Conservation (phyloP, 2,113 vertebrate genomes). For the Oreamnos americanus region DNA sequence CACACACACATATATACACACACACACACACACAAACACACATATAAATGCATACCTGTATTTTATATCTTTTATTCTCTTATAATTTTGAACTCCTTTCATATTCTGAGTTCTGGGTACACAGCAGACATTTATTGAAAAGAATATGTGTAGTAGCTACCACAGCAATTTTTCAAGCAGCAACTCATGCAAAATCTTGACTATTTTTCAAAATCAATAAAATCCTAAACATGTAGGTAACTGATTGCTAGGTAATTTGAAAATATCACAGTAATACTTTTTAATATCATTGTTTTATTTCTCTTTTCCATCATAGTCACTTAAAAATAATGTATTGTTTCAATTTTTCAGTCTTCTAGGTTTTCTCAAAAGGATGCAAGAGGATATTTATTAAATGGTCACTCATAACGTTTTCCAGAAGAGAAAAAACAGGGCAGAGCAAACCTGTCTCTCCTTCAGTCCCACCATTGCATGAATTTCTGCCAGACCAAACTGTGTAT, state of each 20-base stretch:
- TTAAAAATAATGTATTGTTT: background rate
- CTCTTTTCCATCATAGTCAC: background rate
- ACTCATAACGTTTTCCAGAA: background rate
- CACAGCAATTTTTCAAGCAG: background rate
- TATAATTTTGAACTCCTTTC: background rate
- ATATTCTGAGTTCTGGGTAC: background rate
- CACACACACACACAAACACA: background rate
- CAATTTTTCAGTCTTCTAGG: background rate
- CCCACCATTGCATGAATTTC: background rate
- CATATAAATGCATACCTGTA: background rate
- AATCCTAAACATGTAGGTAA: background rate
- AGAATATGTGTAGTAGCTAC: background rate
- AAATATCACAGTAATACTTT: background rate
- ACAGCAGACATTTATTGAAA: background rate
- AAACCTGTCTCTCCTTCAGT: background rate
- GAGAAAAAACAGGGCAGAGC: background rate
- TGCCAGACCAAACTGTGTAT: background rate
- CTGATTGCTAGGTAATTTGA: background rate
- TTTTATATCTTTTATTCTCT: background rate
- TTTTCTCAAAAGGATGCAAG: conserved; percentile 12
- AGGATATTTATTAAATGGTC: background rate
- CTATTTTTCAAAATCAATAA: background rate
- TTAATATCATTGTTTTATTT: background rate
- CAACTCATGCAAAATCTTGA: background rate
- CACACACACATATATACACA: too few relatives aligned